phyloP scores from a whole-genome alignment of 1,140 invertebrate species.

The Zophobas atratus region DNA sequence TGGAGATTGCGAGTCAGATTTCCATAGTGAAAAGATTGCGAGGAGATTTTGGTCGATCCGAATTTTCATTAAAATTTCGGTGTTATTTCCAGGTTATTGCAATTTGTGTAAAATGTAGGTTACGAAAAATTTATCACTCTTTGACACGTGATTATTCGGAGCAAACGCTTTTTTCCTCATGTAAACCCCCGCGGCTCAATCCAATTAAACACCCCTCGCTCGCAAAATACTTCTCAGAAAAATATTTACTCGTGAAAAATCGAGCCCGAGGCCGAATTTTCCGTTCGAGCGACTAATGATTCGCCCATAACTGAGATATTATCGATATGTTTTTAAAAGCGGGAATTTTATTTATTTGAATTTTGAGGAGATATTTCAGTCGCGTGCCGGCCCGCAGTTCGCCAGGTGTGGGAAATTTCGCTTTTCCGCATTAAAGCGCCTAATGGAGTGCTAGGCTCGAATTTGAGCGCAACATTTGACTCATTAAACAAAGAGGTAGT shows the following conservation, averaged over 20 bases:
- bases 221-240: neutral
- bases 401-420: neutral
- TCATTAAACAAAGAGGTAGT: neutral
- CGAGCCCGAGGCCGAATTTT: constrained; percentile 7
- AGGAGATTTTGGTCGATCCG: no score
- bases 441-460: neutral
- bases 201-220: constrained; percentile 1
- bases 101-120: neutral
- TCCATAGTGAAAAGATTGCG: no score
- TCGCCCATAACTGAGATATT: constrained; percentile 9
- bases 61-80: no score
- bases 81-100: no score
- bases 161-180: neutral
- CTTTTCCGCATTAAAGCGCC: neutral
- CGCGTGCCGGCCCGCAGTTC: neutral
- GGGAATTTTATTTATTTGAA: constrained; percentile 5
- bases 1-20: no score
- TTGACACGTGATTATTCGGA: neutral
- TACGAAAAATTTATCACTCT: neutral
- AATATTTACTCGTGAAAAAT: constrained; percentile 15
- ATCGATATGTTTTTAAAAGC: constrained; percentile 17
- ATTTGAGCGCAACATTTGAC: no score
- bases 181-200: neutral
- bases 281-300: constrained; percentile 4
- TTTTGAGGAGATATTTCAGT: neutral